phyloP scores from a whole-genome alignment of 2,888 invertebrate genomes.

The Drosophila prolongata region DNA sequence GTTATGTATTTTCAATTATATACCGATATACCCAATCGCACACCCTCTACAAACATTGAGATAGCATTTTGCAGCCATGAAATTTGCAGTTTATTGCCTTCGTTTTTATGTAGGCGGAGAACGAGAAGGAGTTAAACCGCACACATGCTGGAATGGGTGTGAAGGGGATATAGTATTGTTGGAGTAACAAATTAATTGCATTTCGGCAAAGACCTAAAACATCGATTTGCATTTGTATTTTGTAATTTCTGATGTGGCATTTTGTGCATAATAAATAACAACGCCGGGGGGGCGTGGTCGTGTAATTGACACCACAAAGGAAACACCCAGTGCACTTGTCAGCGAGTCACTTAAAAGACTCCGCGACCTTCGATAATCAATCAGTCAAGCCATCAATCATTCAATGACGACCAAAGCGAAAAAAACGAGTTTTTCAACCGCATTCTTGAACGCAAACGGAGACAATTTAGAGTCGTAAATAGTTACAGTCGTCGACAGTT shows the following conservation, averaged over 20 bases:
- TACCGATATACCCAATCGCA: slow-evolving; percentile 13
- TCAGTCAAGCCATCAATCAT: slow-evolving; percentile 79
- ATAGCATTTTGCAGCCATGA: slow-evolving; percentile 53
- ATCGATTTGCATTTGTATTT: slow-evolving; percentile 50
- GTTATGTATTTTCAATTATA: background rate
- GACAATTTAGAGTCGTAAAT: slow-evolving; percentile 71
- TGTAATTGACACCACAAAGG: slow-evolving; percentile 77
- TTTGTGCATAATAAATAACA: slow-evolving; percentile 43
- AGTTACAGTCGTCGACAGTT: slow-evolving; percentile 69
- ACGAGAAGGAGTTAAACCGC: slow-evolving; percentile 4
- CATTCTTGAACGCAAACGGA: slow-evolving; percentile 39
- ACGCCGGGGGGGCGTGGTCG: slow-evolving; percentile 3
- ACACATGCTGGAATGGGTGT: slow-evolving; percentile 1
- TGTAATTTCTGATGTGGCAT: slow-evolving; percentile 23
- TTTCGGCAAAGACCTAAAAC: slow-evolving; percentile 44
- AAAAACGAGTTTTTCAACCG: slow-evolving; percentile 41
- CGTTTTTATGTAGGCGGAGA: slow-evolving; percentile 38
- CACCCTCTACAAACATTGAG: slow-evolving; percentile 42
- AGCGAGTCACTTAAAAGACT: slow-evolving; percentile 76
- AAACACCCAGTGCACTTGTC: slow-evolving; percentile 79
- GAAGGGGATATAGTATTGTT: slow-evolving; percentile 28
- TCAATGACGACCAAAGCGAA: slow-evolving; percentile 53
- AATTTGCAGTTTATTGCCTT: slow-evolving; percentile 55
- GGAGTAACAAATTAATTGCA: slow-evolving; percentile 50
- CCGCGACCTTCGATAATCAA: slow-evolving; percentile 76